Evolutionary conservation across 2,888 invertebrate genomes (phyloP).

Genomic region (Caenorhabditis doughertyi): DNA sequence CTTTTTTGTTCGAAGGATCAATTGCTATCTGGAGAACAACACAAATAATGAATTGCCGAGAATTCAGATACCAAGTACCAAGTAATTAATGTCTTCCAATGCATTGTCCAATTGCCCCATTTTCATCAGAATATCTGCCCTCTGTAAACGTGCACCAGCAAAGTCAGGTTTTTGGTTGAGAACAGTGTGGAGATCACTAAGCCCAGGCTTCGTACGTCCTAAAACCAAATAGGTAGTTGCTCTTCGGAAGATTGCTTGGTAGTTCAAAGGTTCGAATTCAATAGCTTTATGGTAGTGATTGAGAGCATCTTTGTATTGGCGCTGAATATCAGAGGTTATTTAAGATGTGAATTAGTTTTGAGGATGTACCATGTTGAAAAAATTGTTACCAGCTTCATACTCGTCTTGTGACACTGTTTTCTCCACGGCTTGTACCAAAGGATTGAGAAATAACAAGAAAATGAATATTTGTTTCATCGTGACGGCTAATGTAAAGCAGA

Average conservation of each 20-base stretch:
- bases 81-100: background rate
- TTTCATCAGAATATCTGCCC: slow-evolving; percentile 45
- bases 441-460: background rate
- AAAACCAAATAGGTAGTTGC: slow-evolving; percentile 52
- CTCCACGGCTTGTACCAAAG: background rate
- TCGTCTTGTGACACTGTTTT: slow-evolving; percentile 4
- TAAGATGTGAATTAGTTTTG: background rate
- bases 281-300: slow-evolving; percentile 58
- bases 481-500: too few relatives aligned
- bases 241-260: slow-evolving; percentile 59
- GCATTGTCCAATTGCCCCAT: slow-evolving; percentile 44
- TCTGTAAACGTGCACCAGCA: slow-evolving; percentile 40
- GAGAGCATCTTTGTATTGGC: slow-evolving; percentile 49
- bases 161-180: slow-evolving; percentile 58
- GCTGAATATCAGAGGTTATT: slow-evolving; percentile 31
- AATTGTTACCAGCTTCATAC: slow-evolving; percentile 43
- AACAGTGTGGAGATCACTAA: slow-evolving; percentile 46
- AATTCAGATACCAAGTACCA: slow-evolving; percentile 15
- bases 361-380: slow-evolving; percentile 31
- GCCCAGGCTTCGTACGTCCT: slow-evolving; percentile 23
- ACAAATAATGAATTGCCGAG: background rate
- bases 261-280: slow-evolving; percentile 44
- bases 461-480: slow-evolving; percentile 4
- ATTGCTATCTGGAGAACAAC: slow-evolving; percentile 1
- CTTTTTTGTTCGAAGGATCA: background rate